These are phyloP conservation scores for Tokudaia tokunoshimensis DNA, from an alignment of 2,797 vertebrate species.

Conservation along the genomic window DNA sequence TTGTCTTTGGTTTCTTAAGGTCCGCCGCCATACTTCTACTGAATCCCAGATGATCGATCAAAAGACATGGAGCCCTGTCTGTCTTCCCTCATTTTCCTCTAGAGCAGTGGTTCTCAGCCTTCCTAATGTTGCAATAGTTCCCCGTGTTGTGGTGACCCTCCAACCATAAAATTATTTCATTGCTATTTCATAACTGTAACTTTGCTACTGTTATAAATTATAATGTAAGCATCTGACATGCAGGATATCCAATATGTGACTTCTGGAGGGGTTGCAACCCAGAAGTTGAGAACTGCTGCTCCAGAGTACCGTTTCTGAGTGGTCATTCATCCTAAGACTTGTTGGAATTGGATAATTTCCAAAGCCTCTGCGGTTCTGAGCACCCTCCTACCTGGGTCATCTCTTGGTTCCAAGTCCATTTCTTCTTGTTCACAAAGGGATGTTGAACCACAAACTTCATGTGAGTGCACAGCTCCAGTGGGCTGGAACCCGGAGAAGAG, in stretches of 20 bases:
- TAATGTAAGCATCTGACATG: no score
- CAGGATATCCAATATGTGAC: not conserved
- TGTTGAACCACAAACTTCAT: not conserved
- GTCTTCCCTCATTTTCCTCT: not conserved
- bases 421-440: not conserved
- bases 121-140: not conserved
- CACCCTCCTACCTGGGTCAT: no score
- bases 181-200: not conserved
- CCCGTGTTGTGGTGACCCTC: not conserved
- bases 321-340: not conserved
- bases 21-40: not conserved
- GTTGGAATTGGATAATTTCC: not conserved
- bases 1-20: not conserved
- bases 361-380: not conserved
- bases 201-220: not conserved
- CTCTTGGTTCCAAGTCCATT: not conserved
- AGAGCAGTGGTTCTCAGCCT: not conserved
- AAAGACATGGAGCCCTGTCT: not conserved
- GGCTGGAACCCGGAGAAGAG: not conserved
- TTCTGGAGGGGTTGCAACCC: not conserved
- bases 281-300: no score
- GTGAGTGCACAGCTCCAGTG: rapidly evolving
- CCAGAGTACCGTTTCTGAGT: not conserved
- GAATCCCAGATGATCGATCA: not conserved
- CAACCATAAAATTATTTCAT: not conserved